Percentiles rank a stretch among this genome's conserved stretches.
Evolutionary conservation across 1,140 invertebrate genomes (phyloP).

Genomic region (Phenacoccus solenopsis): DNA sequence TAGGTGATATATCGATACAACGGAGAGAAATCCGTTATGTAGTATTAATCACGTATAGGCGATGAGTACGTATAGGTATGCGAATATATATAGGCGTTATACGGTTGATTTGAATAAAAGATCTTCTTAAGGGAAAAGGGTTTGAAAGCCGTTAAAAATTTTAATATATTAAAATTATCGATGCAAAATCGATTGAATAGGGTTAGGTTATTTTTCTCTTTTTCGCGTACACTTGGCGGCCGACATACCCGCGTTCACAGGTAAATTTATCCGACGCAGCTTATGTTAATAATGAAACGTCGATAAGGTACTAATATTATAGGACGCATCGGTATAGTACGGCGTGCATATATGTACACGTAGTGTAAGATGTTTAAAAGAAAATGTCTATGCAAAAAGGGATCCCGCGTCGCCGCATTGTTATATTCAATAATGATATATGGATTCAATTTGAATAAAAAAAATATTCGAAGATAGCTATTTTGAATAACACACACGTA

Average conservation of each 20-base stretch:
- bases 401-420: background rate
- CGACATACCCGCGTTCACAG: background rate
- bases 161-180: conserved; percentile 17
- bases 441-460: conserved; percentile 14
- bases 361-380: background rate
- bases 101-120: background rate
- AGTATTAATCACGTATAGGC: background rate
- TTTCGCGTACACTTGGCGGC: background rate
- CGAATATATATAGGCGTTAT: background rate
- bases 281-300: conserved; percentile 12
- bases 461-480: conserved; percentile 11
- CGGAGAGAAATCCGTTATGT: too few species aligned
- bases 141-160: conserved; percentile 15
- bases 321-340: background rate
- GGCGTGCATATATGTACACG: background rate
- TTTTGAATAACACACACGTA: conserved; percentile 13
- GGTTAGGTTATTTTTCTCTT: background rate
- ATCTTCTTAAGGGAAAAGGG: conserved; percentile 1
- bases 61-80: background rate
- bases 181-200: conserved; percentile 1
- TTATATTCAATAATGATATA: conserved; percentile 14
- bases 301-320: conserved; percentile 9
- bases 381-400: background rate
- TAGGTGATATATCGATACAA: too few species aligned
- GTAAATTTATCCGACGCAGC: background rate